Conservation (phyloP, 1,140 invertebrate species). For the Pachypsylla venusta region DNA sequence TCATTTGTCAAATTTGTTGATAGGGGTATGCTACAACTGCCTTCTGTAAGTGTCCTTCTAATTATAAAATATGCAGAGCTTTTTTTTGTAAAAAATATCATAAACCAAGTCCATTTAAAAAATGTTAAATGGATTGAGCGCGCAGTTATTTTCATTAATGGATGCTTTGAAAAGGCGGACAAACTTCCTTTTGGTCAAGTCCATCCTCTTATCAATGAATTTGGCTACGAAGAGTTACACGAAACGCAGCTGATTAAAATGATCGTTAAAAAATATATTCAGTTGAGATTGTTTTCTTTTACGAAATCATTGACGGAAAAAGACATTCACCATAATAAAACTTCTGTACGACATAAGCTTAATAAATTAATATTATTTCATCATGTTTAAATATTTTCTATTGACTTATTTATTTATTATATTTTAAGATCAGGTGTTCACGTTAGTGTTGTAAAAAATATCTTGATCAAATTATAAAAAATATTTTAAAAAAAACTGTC, state of each 20-base stretch:
- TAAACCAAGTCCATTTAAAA: not conserved
- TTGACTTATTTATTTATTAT: no score
- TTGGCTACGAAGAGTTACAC: not conserved
- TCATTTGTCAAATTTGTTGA: not conserved
- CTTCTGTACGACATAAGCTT: not conserved
- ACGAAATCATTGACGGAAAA: not conserved
- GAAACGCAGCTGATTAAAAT: not conserved
- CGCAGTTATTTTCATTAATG: not conserved
- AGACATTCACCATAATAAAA: not conserved
- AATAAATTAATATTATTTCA: not conserved
- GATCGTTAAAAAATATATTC: no score
- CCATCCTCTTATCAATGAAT: not conserved
- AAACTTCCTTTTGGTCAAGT: not conserved
- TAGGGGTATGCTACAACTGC: not conserved
- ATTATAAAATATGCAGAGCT: not conserved
- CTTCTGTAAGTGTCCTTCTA: not conserved
- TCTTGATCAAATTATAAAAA: no score
- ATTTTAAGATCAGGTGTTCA: no score
- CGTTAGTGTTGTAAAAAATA: no score
- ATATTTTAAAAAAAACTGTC: no score
- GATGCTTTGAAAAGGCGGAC: not conserved
- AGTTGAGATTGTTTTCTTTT: not conserved
- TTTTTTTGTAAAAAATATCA: not conserved
- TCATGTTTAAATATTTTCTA: no score
- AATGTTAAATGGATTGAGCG: not conserved